Base-by-base conservation (phyloP, 2,797 vertebrate species). In the Pipistrellus kuhlii region DNA sequence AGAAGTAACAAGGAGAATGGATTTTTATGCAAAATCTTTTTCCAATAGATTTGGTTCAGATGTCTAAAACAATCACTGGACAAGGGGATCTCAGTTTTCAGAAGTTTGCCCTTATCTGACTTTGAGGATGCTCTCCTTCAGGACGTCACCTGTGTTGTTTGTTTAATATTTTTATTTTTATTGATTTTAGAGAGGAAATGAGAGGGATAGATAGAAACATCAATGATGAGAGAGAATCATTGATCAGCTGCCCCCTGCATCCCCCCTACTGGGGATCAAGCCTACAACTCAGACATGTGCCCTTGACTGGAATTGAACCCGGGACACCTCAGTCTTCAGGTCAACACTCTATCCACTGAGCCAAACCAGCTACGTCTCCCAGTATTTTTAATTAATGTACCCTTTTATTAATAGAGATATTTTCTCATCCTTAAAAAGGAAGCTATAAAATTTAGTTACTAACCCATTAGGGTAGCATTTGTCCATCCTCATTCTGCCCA, bases 351-450 rank as follows among this genome's bases (percentile, higher is more conserved):
- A 62, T 62, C 25, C 59, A 62, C 59, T 62, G 12, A 30, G 59
- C 27, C 59, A 62, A 62, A 30, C 59, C 59, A 62, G 59, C 59
- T 30, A 62, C 12, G 12, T 6, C 27, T 62, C 5, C 27, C 27
- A 62, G 12, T 62, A 84, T 13, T 38, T 75, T 91, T 84, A 75
- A 23, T 72, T 21, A 64, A 51, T 64, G 30, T 32, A 35, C 7
- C 1, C 4, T 78, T 93, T 66, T 72, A 88, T 30, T 38, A 55
- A 44, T 30, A 51, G 15, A 91, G 68, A 88, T 55, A 10, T 83
- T 78, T 71, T 69, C 2, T 35, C 73, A 59, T 11, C 11, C 64
- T 94, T 94, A 86, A 62, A 95, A 89, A 78, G 46, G n/a, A 95
- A 83, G 0, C 3, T 64, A 57, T 25, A 53, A 77, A 75, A 17